Conservation (phyloP, 2,888 invertebrate species). For the Dusona sp. region DNA sequence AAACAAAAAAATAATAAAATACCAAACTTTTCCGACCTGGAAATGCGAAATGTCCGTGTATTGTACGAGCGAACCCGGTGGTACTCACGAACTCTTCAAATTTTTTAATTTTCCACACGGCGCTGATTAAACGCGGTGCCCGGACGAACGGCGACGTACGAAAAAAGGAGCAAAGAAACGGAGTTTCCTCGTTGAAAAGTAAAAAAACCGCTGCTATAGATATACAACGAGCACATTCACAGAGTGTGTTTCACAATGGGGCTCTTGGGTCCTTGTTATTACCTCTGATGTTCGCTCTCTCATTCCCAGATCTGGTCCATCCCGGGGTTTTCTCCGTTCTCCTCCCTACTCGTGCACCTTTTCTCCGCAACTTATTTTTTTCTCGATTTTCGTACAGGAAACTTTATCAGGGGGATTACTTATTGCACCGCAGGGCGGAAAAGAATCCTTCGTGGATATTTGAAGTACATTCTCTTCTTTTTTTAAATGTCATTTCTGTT, state of each 20-base stretch:
- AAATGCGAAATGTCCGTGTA: conserved; percentile 30
- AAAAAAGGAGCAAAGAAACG: conserved; percentile 12
- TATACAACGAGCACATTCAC: neutral
- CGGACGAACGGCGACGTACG: conserved; percentile 12
- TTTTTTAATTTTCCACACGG: conserved; percentile 69
- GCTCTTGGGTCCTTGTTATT: conserved; percentile 36
- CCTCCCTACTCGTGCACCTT: neutral
- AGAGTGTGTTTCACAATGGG: conserved; percentile 30
- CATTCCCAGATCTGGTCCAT: neutral
- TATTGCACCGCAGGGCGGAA: conserved; percentile 5
- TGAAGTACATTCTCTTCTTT: neutral
- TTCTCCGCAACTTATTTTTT: conserved; percentile 4
- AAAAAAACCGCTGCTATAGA: neutral
- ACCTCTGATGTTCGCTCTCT: conserved; percentile 17
- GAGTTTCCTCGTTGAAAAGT: conserved; percentile 15
- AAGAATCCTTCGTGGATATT: neutral
- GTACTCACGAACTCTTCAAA: conserved; percentile 56
- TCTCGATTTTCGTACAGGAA: conserved; percentile 5
- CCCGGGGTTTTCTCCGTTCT: neutral
- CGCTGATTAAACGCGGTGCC: conserved; percentile 70
- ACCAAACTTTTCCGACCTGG: conserved; percentile 8
- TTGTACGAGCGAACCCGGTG: conserved; percentile 13
- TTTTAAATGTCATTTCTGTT: neutral
- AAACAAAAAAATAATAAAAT: conserved; percentile 18
- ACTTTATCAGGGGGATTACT: conserved; percentile 8